Base-by-base conservation (phyloP, 2,113 vertebrate genomes). In the Oenanthe melanoleuca region DNA sequence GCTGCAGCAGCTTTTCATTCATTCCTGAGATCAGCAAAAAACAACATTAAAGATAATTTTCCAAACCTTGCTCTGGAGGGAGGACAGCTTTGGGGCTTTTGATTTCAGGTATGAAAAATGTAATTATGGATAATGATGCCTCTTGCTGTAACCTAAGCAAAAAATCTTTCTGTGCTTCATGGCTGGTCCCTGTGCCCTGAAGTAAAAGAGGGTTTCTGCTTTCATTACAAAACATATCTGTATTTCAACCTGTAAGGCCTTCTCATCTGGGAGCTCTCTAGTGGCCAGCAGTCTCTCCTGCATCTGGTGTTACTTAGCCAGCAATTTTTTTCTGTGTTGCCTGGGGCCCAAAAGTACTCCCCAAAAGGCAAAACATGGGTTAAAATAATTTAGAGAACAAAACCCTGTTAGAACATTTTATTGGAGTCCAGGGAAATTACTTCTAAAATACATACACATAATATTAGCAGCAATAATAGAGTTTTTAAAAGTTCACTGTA, bases 231-330 rank as follows among this genome's bases (percentile, higher is more conserved):
- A 92, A 72, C 87, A 13, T 40, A 72, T 87, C 89, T 89, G 80
- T 85, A 50, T 82, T 97, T 81, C 65, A 90, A 67, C 72, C 75
- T 73, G 56, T 73, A 86, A 86, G 86, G 66, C 26, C 67, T 12
- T 17, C 92, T 95, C 92, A 53, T 92, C 78, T 91, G 89, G 86
- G 91, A 93, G 93, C 84, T 93, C 89, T 89, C 95, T 89, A 94
- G 91, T 6, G 94, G 96, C 78, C 86, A 45, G 86, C 91, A 65
- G 70, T 81, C 89, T 79, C 87, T 84, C 80, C 74, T 94, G 93
- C 85, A 95, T 92, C 91, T 97, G 94, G 86, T 85, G 61, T 94
- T 92, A 95, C 84, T 96, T 92, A 96, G 91, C 84, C 80, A 92
- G 93, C 80, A 72, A 92, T 91, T 91, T 95, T 93, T 69, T 91